Evolutionary conservation across 2,888 invertebrate genomes (phyloP), one percentile per base, ranked within the genome.

Genomic region (Polyommatus icarus): DNA sequence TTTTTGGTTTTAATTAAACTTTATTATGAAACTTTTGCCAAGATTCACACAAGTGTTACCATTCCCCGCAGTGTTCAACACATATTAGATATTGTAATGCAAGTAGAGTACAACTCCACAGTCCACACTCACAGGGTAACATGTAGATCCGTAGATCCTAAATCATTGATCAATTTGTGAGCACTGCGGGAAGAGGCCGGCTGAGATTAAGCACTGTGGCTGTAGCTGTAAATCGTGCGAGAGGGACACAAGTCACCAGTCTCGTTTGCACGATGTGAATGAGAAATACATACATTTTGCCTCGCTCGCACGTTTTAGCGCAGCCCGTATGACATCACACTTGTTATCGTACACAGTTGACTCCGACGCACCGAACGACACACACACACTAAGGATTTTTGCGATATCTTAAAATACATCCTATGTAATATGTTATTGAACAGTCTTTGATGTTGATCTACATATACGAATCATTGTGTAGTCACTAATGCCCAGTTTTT

Each of bases 81-180:
- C n/a, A 61, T 10, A 32, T 67, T 67, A 67, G 29, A 67, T 18
- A 67, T 15, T 57, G 57, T 59, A 59, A 20, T 20, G 29, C 8
- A 67, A 18, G 15, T 32, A 67, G 67, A 24, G 8, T 20, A 32
- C 24, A 15, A 67, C 29, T 15, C 15, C 6, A 15, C 29, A 32
- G 20, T 32, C 29, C 67, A 67, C 15, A 67, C 67, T 67, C 29
- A 67, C 67, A 67, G 61, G 61, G 67, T 67, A 32, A 29, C 18
- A 67, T 67, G 67, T 67, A 67, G 29, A 32, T 67, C 67, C 12
- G 29, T 67, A 67, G 67, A 67, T 67, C 67, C 12, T 67, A 24
- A 24, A 61, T 29, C 29, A 67, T 61, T 61, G 61, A 59, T 61
- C 61, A 61, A 67, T 32, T 6, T 67, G 29, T 67, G 29, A 18